phyloP scores from a whole-genome alignment of 2,888 invertebrate genomes.

The Philaethria dido region DNA sequence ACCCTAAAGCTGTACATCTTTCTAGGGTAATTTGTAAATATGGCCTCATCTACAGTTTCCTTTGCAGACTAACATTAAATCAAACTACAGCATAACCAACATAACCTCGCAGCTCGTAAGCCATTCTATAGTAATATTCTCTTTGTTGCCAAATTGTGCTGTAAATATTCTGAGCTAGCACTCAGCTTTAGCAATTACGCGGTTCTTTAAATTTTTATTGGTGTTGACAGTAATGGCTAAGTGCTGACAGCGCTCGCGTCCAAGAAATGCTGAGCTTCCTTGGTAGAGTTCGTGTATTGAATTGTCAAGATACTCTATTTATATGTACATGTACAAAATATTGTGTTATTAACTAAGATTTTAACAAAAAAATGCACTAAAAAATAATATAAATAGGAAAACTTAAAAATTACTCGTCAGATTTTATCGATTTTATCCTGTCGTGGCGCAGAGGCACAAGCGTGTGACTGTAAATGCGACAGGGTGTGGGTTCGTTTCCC shows the following conservation, averaged over 20 bases:
- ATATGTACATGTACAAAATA: background rate
- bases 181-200: constrained; percentile 53
- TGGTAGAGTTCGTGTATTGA: constrained; percentile 8
- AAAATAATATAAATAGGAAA: no score
- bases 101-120: constrained; percentile 39
- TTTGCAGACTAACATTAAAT: constrained; percentile 33
- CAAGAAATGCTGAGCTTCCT: background rate
- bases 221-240: constrained; percentile 26
- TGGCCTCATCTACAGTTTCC: constrained; percentile 8
- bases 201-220: constrained; percentile 51
- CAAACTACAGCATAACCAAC: constrained; percentile 36
- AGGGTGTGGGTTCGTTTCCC: no score
- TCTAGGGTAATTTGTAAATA: constrained; percentile 1
- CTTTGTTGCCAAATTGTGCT: constrained; percentile 48
- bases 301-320: background rate
- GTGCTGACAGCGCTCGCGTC: constrained; percentile 2
- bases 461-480: no score
- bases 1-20: no score
- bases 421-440: no score
- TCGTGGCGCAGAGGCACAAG: no score
- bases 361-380: no score
- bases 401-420: no score
- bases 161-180: constrained; percentile 55
- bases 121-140: constrained; percentile 49
- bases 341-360: no score